Percentiles rank a stretch among this genome's conserved stretches.
phyloP scores from a whole-genome alignment of 2,113 vertebrate species.

The Tyto alba region DNA sequence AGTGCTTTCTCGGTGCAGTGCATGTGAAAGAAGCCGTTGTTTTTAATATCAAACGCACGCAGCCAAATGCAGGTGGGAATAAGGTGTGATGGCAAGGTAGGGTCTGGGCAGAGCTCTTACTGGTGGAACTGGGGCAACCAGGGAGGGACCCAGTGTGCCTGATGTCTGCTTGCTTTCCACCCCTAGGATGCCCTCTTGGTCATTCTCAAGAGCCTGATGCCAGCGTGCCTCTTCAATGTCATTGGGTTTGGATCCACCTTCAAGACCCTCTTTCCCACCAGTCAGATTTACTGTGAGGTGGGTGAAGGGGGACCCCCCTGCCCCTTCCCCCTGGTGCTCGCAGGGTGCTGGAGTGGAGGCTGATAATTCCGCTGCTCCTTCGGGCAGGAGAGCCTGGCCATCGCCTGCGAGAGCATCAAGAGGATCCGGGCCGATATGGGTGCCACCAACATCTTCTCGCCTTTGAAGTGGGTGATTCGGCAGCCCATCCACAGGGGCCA shows the following conservation, averaged over 20 bases:
- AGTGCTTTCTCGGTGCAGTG: not conserved
- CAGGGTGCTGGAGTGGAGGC: not conserved
- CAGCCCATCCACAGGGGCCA: slow-evolving; percentile 85
- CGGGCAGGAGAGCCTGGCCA: slow-evolving; percentile 80
- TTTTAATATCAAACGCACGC: not conserved
- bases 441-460: slow-evolving; percentile 82
- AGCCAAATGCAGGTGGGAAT: not conserved
- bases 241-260: slow-evolving; percentile 90
- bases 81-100: not conserved
- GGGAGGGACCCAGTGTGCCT: not conserved
- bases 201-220: slow-evolving; percentile 89
- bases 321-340: accelerated
- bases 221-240: slow-evolving; percentile 88
- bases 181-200: slow-evolving; percentile 88
- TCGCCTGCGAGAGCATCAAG: slow-evolving; percentile 83
- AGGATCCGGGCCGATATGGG: slow-evolving; percentile 88
- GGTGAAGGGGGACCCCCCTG: not conserved
- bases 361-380: not conserved
- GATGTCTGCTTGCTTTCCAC: not conserved
- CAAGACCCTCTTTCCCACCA: slow-evolving; percentile 85
- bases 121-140: not conserved
- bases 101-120: not conserved
- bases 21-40: not conserved
- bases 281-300: slow-evolving; percentile 89
- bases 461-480: slow-evolving; percentile 84